A percentile compares a stretch with the other conserved stretches of the same genome.
Conservation (phyloP, 2,797 vertebrate genomes). For the Scolopax bukidnonensis region DNA sequence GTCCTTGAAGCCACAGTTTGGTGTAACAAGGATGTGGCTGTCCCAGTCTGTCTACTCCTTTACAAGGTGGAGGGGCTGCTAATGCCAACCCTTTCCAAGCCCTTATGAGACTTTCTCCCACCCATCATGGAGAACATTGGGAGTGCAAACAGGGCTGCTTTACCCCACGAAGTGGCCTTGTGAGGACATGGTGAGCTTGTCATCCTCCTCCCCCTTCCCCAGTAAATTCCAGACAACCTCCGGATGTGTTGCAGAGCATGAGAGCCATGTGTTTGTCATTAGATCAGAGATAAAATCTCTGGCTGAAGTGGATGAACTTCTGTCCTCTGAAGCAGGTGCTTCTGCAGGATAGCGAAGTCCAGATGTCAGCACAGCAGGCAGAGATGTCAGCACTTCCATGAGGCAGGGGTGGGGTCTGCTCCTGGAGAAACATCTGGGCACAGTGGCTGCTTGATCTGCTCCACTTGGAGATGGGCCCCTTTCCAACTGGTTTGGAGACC, state of each 20-base stretch:
- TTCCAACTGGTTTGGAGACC: neutral
- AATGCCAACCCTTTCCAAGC: neutral
- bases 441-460: accelerated
- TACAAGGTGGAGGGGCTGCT: neutral
- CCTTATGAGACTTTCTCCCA: neutral
- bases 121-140: accelerated
- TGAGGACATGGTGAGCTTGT: neutral
- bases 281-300: neutral
- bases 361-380: neutral
- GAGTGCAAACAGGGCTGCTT: neutral
- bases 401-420: neutral
- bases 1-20: neutral
- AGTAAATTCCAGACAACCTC: neutral
- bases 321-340: neutral
- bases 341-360: neutral
- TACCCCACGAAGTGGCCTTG: neutral
- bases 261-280: neutral
- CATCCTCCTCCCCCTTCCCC: neutral
- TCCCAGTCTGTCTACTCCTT: neutral
- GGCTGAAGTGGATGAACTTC: neutral
- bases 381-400: accelerated
- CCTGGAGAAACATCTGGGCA: neutral
- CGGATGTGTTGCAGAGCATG: neutral
- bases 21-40: accelerated
- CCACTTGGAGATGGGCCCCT: neutral